Evolutionary conservation across 1,140 invertebrate genomes (phyloP), one percentile per base, ranked within the genome.

Genomic region (Zelostemma sp.): DNA sequence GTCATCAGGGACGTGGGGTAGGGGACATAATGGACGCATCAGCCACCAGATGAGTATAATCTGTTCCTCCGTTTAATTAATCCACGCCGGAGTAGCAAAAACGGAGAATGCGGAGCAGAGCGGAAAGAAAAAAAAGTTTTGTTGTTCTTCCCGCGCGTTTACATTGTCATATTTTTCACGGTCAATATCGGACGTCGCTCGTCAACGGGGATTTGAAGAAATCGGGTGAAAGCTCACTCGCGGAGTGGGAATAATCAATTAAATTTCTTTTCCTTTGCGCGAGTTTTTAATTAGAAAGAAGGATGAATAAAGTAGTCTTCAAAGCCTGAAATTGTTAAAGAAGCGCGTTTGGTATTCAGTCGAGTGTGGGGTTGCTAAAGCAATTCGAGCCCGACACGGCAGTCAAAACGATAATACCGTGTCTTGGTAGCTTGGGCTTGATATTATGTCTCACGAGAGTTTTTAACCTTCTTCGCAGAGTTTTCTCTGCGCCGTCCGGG

Each of bases 21-120:
- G 60, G 58, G 54, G 57, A 56, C 49, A 62, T 66, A 62, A 68
- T 74, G 56, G 67, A 63, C 56, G 61, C 56, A 68, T 62, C 64
- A 57, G 57, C 59, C 61, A 54, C 53, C 57, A 71, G 68, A 76
- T 73, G 78, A 63, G 50, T 78, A 74, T 79, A 80, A 82, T 80
- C 77, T 79, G 78, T 79, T 73, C 69, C 57, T 67, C 49, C 68
- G 68, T 82, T 81, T 81, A 82, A 82, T 82, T 82, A 83, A 82
- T 81, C 77, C 76, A 70, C 68, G 53, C 54, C 16, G 46, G 50
- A 63, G 68, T 41, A 55, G 57, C 69, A 78, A 78, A 79, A 79
- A 77, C 59, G 46, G 21, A 56, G 48, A 58, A 67, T 65, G 60
- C 35, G 18, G 47, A 62, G 62, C 43, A 16, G 40, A 62, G 45